These are phyloP conservation scores for Cirrhinus molitorella DNA, from an alignment of 2,797 vertebrate genomes.

Conservation along the genomic window DNA sequence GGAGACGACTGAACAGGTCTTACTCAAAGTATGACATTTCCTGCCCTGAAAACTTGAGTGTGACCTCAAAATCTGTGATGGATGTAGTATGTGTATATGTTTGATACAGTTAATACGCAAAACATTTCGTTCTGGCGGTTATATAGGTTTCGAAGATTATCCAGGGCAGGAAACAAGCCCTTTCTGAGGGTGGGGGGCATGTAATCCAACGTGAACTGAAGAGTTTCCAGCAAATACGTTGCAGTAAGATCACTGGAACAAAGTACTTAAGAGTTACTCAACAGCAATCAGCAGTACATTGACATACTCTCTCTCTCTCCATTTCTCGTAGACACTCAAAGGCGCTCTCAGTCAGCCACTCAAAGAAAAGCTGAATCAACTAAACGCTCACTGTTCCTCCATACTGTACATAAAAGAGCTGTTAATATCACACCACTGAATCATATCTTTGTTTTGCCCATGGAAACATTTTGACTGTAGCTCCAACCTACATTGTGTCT, in stretches of 20 bases:
- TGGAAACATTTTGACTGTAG: not conserved
- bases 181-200: not conserved
- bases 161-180: not conserved
- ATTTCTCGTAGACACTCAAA: slow-evolving; percentile 13
- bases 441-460: slow-evolving; percentile 10
- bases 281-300: slow-evolving; percentile 26
- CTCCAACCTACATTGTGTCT: not conserved
- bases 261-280: slow-evolving; percentile 41
- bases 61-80: not conserved
- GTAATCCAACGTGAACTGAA: not conserved
- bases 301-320: not conserved
- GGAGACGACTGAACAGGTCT: not conserved
- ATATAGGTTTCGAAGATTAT: not conserved
- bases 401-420: slow-evolving; percentile 6
- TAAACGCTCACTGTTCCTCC: slow-evolving; percentile 18
- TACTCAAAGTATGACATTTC: slow-evolving; percentile 12
- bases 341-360: not conserved
- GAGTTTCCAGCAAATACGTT: not conserved
- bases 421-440: slow-evolving; percentile 21
- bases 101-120: not conserved
- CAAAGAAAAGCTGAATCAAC: slow-evolving; percentile 25
- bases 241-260: slow-evolving; percentile 10
- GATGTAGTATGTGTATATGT: not conserved
- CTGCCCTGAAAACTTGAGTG: not conserved
- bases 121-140: not conserved